phyloP scores from a whole-genome alignment of 2,888 invertebrate genomes.

The Drosophila trichaetosa region DNA sequence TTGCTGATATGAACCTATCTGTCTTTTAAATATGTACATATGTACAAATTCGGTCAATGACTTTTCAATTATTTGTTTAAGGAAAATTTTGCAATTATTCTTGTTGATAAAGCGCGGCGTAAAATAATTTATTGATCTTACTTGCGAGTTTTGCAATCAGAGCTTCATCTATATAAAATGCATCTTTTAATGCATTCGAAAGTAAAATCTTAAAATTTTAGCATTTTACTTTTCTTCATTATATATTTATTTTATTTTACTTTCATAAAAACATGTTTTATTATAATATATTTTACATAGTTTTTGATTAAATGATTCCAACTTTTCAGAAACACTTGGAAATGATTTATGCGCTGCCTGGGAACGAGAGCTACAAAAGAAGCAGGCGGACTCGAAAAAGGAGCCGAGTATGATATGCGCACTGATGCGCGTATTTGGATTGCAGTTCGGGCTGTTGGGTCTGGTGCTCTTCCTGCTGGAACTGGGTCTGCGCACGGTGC shows the following conservation, averaged over 20 bases:
- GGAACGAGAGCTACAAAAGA: slow-evolving; percentile 86
- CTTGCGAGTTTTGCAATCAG: slow-evolving; percentile 6
- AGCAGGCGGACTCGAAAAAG: slow-evolving; percentile 78
- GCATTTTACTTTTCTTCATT: neutral
- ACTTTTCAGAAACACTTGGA: slow-evolving; percentile 85
- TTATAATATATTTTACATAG: neutral
- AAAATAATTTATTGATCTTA: slow-evolving; percentile 14
- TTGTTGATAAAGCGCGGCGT: slow-evolving; percentile 25
- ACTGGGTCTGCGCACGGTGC: slow-evolving; percentile 87
- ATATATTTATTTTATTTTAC: neutral
- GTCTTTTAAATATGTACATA: slow-evolving; percentile 3
- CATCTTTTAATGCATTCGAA: neutral
- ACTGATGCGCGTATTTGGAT: slow-evolving; percentile 87
- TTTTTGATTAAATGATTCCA: neutral
- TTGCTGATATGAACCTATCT: slow-evolving; percentile 41
- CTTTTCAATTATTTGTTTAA: slow-evolving; percentile 23
- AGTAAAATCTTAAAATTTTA: neutral
- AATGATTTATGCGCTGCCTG: slow-evolving; percentile 87
- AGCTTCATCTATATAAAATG: neutral
- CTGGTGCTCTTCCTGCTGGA: slow-evolving; percentile 87
- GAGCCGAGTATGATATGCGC: slow-evolving; percentile 85
- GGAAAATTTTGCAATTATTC: slow-evolving; percentile 25
- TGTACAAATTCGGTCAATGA: slow-evolving; percentile 38
- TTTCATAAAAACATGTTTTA: neutral
- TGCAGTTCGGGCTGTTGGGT: slow-evolving; percentile 87